phyloP scores from a whole-genome alignment of 2,888 invertebrate genomes.

The Neoscelio sp. region DNA sequence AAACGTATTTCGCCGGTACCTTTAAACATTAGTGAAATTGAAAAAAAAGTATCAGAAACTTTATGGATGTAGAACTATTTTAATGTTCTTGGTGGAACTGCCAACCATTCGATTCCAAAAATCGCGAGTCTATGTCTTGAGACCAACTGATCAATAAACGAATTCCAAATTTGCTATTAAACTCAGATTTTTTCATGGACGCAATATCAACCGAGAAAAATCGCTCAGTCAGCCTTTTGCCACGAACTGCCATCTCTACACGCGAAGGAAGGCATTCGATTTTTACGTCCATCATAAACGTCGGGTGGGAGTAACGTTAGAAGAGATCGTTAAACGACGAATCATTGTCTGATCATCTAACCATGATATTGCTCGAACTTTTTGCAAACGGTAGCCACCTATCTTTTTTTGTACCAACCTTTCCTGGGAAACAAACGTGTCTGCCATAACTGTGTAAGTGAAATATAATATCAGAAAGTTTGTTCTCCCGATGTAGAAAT shows the following conservation, averaged over 20 bases:
- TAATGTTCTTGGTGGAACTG: too few relatives aligned
- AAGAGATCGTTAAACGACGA: constrained; percentile 66
- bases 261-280: constrained; percentile 61
- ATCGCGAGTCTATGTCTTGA: too few relatives aligned
- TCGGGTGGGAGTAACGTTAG: constrained; percentile 66
- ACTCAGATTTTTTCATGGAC: constrained; percentile 32
- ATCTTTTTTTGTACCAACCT: constrained; percentile 48
- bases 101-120: not conserved
- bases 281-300: constrained; percentile 72
- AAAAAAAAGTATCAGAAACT: too few relatives aligned
- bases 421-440: constrained; percentile 23
- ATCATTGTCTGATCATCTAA: constrained; percentile 70
- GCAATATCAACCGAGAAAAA: constrained; percentile 59
- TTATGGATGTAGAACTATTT: too few relatives aligned
- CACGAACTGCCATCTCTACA: constrained; percentile 61
- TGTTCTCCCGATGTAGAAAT: constrained; percentile 33
- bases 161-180: constrained; percentile 31
- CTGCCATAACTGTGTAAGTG: constrained; percentile 20
- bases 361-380: constrained; percentile 67
- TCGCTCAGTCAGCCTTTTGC: constrained; percentile 62
- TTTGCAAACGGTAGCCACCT: constrained; percentile 53
- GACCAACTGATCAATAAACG: constrained; percentile 39
- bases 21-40: too few relatives aligned
- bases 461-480: constrained; percentile 41
- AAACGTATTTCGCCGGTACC: too few relatives aligned